Base-by-base conservation (phyloP, 2,888 invertebrate genomes). In the Eupithecia pulchellata region DNA sequence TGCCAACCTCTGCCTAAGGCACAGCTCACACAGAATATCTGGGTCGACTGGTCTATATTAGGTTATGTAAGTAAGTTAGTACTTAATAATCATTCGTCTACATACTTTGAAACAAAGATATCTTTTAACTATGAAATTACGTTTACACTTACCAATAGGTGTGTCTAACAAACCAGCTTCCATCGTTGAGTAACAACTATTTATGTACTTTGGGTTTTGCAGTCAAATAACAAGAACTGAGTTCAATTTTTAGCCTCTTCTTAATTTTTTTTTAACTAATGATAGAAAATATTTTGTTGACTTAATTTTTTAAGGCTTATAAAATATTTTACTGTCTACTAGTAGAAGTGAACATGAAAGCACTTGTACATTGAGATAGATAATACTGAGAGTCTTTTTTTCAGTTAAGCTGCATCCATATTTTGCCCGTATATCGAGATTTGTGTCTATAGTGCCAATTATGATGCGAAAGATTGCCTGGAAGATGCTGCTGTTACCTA, bases 31-130 rank as follows among this genome's bases (percentile, higher is more conserved):
- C 63, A 55, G 64, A 64, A 63, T 64, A 74, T 71, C 60, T 74
- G 68, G 76, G 76, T 71, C 72, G 47, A 58, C 60, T 9, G 57
- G 57, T 69, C 66, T 69, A 71, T 61, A 72, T 71, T 74, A 52
- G 42, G 71, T 68, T 71, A 71, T 71, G 66, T 57, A 69, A 69
- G 65, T 4, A 65, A 36, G 27, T 29, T 55, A 66, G 42, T 47
- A 47, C 42, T 2, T 47, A 47, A 72, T 66, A 68, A 66, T 68
- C 68, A 72, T 66, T 69, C 52, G 42, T 20, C 14, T 34, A 39
- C 61, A 55, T 68, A 64, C 63, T 68, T 42, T 32, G 71, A 68
- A 73, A 66, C 61, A 61, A 61, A 34, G 61, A 61, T 34, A 34
- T 61, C 34, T 61, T 34, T 32, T 52, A 64, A 25, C 64, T 64